phyloP scores from a whole-genome alignment of 2,888 invertebrate species.

The Seira musarum region DNA sequence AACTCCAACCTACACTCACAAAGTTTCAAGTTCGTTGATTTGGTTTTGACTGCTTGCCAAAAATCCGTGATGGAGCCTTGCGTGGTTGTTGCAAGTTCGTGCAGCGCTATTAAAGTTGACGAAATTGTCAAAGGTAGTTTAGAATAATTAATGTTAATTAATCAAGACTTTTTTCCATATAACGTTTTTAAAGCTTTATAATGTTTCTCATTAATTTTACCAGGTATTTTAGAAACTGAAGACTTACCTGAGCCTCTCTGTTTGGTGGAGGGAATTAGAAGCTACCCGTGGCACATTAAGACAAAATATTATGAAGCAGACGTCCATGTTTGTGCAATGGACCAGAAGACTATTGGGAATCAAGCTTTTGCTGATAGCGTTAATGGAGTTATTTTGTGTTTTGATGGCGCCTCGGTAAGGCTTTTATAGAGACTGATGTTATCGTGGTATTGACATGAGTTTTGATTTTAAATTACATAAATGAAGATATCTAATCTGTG shows the following conservation, averaged over 20 bases:
- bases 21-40: too few relatives aligned
- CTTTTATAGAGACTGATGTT: conserved; percentile 55
- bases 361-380: conserved; percentile 74
- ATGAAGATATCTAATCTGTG: too few relatives aligned
- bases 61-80: conserved; percentile 62
- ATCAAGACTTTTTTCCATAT: too few relatives aligned
- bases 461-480: too few relatives aligned
- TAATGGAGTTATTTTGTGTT: conserved; percentile 79
- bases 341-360: conserved; percentile 74
- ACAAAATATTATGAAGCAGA: conserved; percentile 83
- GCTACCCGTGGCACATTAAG: conserved; percentile 77
- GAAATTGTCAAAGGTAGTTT: conserved; percentile 70
- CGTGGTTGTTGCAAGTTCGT: conserved; percentile 62
- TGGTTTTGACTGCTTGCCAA: too few relatives aligned
- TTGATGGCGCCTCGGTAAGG: conserved; percentile 76
- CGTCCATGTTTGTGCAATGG: conserved; percentile 76
- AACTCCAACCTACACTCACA: too few relatives aligned
- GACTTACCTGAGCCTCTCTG: conserved; percentile 70
- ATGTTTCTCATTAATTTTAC: not conserved
- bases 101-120: conserved; percentile 60
- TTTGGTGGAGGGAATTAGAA: conserved; percentile 70
- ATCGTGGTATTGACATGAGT: not conserved
- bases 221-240: conserved; percentile 59
- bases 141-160: too few relatives aligned
- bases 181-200: too few relatives aligned